phyloP scores from a whole-genome alignment of 2,113 vertebrate genomes.

The Callionymus lyra region DNA sequence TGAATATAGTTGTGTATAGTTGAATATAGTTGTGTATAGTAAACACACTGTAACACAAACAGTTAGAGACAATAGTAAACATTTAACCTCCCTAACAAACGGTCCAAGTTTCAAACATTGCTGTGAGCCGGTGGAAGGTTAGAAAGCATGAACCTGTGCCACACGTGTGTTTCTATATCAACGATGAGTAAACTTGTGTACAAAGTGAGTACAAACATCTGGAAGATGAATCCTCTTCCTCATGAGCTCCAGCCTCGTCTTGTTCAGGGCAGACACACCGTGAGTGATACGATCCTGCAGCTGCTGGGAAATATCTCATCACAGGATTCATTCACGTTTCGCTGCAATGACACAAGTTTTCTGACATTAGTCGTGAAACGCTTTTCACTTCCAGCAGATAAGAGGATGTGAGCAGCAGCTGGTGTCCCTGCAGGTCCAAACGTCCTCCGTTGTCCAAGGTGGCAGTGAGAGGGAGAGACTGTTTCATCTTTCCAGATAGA shows the following conservation, averaged over 20 bases:
- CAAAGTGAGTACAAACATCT: too few relatives aligned
- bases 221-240: conserved; percentile 12
- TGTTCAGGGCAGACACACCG: conserved; percentile 23
- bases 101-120: too few relatives aligned
- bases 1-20: too few relatives aligned
- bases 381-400: conserved; percentile 3
- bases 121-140: too few relatives aligned
- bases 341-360: conserved; percentile 44
- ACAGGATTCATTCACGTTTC: conserved; percentile 44
- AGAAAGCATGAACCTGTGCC: too few relatives aligned
- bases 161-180: too few relatives aligned
- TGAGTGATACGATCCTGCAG: conserved; percentile 48
- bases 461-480: conserved; percentile 11
- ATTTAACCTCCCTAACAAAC: too few relatives aligned
- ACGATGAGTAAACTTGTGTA: too few relatives aligned
- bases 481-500: neutral
- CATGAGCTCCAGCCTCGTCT: conserved; percentile 24
- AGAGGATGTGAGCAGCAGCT: conserved; percentile 21
- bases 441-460: conserved; percentile 13
- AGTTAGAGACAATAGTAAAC: too few relatives aligned
- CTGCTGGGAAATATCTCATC: conserved; percentile 50
- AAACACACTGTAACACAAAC: too few relatives aligned
- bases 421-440: conserved; percentile 16
- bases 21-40: too few relatives aligned
- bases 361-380: conserved; percentile 33